These are phyloP conservation scores for Stenoptilia bipunctidactyla DNA, from an alignment of 2,888 invertebrate species.

Conservation along the genomic window DNA sequence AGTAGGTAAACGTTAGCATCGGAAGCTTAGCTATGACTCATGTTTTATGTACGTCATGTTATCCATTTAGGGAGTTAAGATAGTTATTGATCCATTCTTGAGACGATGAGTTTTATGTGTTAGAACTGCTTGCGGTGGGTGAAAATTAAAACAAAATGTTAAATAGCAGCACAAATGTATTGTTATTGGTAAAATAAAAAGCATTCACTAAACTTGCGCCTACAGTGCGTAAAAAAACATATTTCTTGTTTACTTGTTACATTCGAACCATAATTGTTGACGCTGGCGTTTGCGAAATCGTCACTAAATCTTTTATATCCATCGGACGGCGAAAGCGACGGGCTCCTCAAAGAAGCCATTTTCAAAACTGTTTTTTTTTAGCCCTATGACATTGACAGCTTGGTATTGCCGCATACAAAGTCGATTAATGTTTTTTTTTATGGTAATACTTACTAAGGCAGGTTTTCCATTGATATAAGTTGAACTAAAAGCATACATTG, in stretches of 20 bases:
- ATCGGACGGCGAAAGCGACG: slow-evolving; percentile 71
- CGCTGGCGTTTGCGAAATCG: slow-evolving; percentile 67
- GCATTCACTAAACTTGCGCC: slow-evolving; percentile 48
- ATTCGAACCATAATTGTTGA: slow-evolving; percentile 75
- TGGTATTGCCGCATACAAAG: too few relatives aligned
- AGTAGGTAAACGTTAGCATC: slow-evolving; percentile 23
- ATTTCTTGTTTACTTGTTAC: slow-evolving; percentile 68
- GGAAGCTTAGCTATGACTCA: slow-evolving; percentile 36
- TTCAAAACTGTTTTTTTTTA: slow-evolving; percentile 36
- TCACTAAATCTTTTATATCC: slow-evolving; percentile 76
- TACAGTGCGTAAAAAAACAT: slow-evolving; percentile 29
- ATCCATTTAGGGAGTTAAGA: slow-evolving; percentile 24
- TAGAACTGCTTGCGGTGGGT: slow-evolving; percentile 20
- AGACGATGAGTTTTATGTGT: too few relatives aligned
- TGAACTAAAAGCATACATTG: too few relatives aligned
- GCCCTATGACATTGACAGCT: slow-evolving; percentile 13
- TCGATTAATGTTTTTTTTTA: too few relatives aligned
- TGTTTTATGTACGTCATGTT: slow-evolving; percentile 41
- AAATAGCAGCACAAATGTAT: slow-evolving; percentile 50
- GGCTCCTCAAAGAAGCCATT: slow-evolving; percentile 70
- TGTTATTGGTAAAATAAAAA: slow-evolving; percentile 54
- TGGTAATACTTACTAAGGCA: too few relatives aligned
- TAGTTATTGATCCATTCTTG: slow-evolving; percentile 5
- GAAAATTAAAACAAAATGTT: slow-evolving; percentile 57
- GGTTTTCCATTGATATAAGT: too few relatives aligned